Base-by-base conservation (phyloP, 2,888 invertebrate genomes). In the Chloroclysta siterata region DNA sequence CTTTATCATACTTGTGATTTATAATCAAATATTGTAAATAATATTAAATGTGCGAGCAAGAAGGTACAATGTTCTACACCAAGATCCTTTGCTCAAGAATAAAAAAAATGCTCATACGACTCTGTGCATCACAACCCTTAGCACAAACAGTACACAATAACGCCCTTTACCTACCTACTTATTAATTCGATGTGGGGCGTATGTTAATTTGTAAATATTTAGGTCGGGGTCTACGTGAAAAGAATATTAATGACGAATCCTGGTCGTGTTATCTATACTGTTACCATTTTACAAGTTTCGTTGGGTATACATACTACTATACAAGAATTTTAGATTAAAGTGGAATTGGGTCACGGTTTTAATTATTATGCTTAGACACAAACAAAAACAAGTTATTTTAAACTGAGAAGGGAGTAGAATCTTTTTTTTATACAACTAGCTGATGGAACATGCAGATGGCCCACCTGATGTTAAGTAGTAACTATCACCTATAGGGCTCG, bases 181-280 rank as follows among this genome's bases (percentile, higher is more conserved):
- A 67, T 66, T 71, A 71, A 65, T 60, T 55, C 64, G 39, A 69
- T 69, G 67, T 62, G 66, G 51, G 53, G 48, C 59, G 67, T 71
- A 71, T 71, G 71, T 54, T 67, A 71, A 71, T 69, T 71, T 53
- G 62, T 63, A 64, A 67, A 71, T 67, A 71, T 69, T 68, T 68
- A 63, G 67, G 64, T 47, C 63, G 62, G 36, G 33, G 50, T 60
- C 47, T 52, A 69, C 67, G 67, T 33, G 55, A 48, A 67, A 71
- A 69, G 65, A 71, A 69, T 71, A 69, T 61, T 63, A 65, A 70
- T 65, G 50, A 41, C 42, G 15, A 8, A 22, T 44, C 10, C 33
- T 51, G 7, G 22, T n/a, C n/a, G 48, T 28, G 10, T 15, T 51
- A 33, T 36, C 48, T 48, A 11, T 47, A 28, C 28, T 46, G 48